phyloP scores from a whole-genome alignment of 2,113 vertebrate genomes.

The Rynchops niger region DNA sequence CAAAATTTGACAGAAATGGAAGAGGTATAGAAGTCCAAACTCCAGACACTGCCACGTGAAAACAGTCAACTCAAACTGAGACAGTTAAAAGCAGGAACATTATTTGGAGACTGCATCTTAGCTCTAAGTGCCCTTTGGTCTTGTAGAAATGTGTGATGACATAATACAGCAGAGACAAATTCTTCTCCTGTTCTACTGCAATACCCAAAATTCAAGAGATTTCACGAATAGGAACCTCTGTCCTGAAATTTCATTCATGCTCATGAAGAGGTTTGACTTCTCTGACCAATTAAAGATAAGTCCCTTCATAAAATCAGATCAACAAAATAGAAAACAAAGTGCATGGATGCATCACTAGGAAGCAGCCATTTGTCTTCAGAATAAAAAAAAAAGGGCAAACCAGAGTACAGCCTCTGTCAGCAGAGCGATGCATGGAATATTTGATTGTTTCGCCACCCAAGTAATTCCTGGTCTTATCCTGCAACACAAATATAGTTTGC shows the following conservation, averaged over 20 bases:
- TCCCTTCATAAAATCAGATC: neutral
- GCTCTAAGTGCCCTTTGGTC: neutral
- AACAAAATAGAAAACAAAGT: neutral
- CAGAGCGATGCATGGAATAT: neutral
- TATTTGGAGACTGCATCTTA: neutral
- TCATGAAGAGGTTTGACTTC: neutral
- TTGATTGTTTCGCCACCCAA: neutral
- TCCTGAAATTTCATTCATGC: neutral
- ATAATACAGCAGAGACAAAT: neutral
- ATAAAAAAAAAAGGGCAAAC: neutral
- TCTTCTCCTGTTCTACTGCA: neutral
- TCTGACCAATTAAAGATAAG: neutral
- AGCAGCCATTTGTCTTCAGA: neutral
- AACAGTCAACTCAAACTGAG: neutral
- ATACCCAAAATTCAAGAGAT: neutral
- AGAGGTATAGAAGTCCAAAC: neutral
- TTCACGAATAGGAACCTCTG: neutral
- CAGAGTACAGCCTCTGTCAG: neutral
- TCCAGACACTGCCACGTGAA: neutral
- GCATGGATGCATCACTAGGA: neutral
- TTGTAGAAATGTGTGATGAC: neutral
- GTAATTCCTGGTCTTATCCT: neutral
- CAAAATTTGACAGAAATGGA: neutral
- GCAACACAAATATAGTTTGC: neutral
- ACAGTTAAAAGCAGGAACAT: neutral